Conservation (phyloP, 2,797 vertebrate species). For the Halcyon chelicuti region DNA sequence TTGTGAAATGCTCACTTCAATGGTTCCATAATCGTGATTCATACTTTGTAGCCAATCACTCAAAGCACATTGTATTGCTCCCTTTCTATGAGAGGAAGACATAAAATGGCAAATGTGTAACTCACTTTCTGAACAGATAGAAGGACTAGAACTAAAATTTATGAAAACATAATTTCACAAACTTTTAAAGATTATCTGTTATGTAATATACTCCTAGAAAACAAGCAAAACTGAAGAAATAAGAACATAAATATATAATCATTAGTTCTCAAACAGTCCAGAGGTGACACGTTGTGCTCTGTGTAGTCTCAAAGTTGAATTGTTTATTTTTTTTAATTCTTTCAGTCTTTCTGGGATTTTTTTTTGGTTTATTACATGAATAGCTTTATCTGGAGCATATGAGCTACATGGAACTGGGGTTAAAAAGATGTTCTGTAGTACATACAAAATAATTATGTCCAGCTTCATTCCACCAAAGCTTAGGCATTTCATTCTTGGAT, state of each 20-base stretch:
- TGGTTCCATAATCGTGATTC: slow-evolving; percentile 27
- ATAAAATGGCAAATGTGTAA: neutral
- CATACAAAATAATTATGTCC: neutral
- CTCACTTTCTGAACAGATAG: neutral
- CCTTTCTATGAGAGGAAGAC: neutral
- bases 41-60: neutral
- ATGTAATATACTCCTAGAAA: neutral
- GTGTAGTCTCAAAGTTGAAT: neutral
- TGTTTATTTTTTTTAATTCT: neutral
- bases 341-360: neutral
- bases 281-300: neutral
- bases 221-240: neutral
- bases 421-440: neutral
- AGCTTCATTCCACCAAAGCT: neutral
- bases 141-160: neutral
- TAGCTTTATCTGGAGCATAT: neutral
- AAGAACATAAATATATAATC: neutral
- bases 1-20: slow-evolving; percentile 4
- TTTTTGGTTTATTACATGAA: neutral
- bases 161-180: neutral
- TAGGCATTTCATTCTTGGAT: neutral
- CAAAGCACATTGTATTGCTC: neutral
- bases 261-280: neutral
- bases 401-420: neutral
- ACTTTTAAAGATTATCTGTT: neutral